These are phyloP conservation scores for Caenorhabditis sp. DNA, from an alignment of 2,888 invertebrate species.

Conservation along the genomic window DNA sequence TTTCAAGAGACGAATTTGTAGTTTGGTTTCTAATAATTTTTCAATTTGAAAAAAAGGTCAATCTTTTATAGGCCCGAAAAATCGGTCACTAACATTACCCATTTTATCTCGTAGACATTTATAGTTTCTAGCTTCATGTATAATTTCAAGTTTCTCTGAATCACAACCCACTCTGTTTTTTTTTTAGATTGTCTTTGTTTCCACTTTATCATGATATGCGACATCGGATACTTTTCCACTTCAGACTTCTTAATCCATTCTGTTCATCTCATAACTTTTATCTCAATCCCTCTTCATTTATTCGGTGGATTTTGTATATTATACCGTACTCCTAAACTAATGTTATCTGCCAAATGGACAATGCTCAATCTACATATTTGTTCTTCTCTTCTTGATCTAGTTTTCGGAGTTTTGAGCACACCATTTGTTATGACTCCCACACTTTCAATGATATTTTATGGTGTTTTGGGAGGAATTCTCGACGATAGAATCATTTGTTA, in stretches of 20 bases:
- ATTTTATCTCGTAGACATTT: no score
- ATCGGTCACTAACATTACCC: no score
- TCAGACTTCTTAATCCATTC: constrained; percentile 2
- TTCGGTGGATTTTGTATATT: background rate
- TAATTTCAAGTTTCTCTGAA: no score
- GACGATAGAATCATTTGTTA: background rate
- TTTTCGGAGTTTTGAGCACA: constrained; percentile 3
- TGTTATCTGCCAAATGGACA: background rate
- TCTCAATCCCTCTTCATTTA: constrained; percentile 2
- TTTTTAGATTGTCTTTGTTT: no score
- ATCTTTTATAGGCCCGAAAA: no score
- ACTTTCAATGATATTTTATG: background rate
- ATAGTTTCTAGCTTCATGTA: no score
- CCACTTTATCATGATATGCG: background rate
- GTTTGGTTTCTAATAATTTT: no score
- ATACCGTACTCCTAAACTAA: background rate
- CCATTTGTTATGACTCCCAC: background rate
- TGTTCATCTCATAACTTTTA: constrained; percentile 5
- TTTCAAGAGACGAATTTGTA: background rate
- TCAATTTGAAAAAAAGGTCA: no score
- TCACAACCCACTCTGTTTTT: no score
- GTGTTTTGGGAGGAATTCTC: background rate
- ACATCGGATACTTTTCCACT: background rate
- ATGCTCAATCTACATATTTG: background rate
- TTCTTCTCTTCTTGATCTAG: constrained; percentile 12